Base-by-base conservation (phyloP, 2,113 vertebrate genomes). In the Solenodon paradoxus region DNA sequence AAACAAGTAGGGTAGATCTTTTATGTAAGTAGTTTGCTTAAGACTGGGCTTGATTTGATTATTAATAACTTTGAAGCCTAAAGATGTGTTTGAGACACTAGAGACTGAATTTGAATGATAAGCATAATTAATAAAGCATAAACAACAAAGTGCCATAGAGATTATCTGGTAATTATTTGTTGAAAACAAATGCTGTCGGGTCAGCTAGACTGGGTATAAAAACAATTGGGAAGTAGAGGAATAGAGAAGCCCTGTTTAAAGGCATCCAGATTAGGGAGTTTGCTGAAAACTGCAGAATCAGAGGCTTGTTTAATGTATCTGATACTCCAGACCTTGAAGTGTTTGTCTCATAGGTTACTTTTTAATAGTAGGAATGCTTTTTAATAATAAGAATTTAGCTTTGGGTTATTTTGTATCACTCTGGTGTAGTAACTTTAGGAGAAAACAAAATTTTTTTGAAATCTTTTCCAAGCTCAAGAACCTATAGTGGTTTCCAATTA, bases 61-160 rank as follows among this genome's bases (percentile, higher is more conserved):
- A 53, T 55, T 83, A 66, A 61, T 32, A 59, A 79, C 35, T 90
- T 94, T 59, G 77, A 94, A 90, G 30, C 59, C 38, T 88, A 40
- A 45, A 83, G 38, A 72, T 86, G 12, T 90, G 35, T 95, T 95
- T 94, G 86, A 66, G 71, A 81, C 22, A 16, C 49, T 64, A 53
- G 61, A 42, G 35, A 28, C 42, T 89, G 42, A 86, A 38, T 93
- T 83, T 83, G 88, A 90, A 69, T 95, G 57, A 53, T 57, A 87
- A 42, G 55, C 55, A 35, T 75, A 84, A 49, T 80, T 20, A 80
- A 26, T 55, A 53, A 83, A 71, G 15, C 42, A 47, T 66, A 64
- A 51, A 80, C 49, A 93, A 57, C 28, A 64, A 28, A 80, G 45
- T 47, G 15, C 17, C 10, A 5, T 47, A 59, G 68, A 83, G 30